Conservation (phyloP, 1,140 invertebrate genomes). For the Theocolax elegans region DNA sequence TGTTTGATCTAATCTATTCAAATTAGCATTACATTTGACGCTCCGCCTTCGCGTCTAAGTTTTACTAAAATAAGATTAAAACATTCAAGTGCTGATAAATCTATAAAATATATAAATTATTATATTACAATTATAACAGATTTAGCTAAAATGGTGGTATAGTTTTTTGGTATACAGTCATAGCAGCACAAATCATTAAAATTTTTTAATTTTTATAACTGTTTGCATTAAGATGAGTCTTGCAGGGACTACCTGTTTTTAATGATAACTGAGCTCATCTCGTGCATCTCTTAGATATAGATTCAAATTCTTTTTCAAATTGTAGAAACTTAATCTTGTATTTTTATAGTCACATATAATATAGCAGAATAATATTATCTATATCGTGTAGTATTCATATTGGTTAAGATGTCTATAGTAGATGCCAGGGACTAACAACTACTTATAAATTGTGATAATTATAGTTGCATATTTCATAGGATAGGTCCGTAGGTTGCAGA, state of each 20-base stretch:
- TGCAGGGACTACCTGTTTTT: background rate
- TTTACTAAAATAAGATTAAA: background rate
- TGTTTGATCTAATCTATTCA: background rate
- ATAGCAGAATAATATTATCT: no score
- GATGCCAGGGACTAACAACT: no score
- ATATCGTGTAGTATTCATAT: no score
- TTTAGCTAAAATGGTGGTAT: no score
- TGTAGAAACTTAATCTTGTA: no score
- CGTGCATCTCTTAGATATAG: background rate
- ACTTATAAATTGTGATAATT: no score
- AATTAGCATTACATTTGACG: constrained; percentile 1
- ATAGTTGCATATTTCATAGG: no score
- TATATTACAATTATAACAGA: no score
- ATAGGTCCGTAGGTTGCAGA: no score
- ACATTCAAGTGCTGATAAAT: background rate
- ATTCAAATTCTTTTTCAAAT: background rate
- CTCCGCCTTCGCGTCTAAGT: constrained; percentile 21
- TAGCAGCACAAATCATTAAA: background rate
- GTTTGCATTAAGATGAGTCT: constrained; percentile 19
- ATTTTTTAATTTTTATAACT: constrained; percentile 12
- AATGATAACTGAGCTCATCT: background rate
- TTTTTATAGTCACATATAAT: no score
- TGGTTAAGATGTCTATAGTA: no score
- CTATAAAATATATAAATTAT: background rate
- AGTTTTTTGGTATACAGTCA: no score